phyloP scores from a whole-genome alignment of 1,140 invertebrate genomes.

The Lineus longissimus region DNA sequence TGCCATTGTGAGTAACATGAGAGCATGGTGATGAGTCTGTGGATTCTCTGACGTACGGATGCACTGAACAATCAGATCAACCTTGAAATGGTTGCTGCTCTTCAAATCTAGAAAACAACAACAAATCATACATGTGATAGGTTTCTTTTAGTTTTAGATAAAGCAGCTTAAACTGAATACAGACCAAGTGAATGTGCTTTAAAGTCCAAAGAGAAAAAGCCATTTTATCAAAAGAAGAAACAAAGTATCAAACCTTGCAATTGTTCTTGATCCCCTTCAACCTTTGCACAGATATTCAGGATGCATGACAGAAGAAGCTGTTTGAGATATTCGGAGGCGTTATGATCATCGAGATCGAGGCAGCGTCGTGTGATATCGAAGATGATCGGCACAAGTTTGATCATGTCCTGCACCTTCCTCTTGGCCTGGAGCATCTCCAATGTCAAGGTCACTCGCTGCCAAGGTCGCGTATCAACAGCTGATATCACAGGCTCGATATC shows the following conservation, averaged over 20 bases:
- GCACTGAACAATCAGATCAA: constrained; percentile 80
- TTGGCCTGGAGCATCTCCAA: constrained; percentile 81
- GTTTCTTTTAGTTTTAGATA: background rate
- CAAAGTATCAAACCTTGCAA: background rate
- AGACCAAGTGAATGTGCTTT: too few species aligned
- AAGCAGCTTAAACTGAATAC: too few species aligned
- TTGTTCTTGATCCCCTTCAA: constrained; percentile 40
- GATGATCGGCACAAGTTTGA: constrained; percentile 66
- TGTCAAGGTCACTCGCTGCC: constrained; percentile 73
- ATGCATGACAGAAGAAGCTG: constrained; percentile 78
- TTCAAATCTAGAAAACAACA: constrained; percentile 17
- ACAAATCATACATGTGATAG: background rate
- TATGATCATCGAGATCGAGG: constrained; percentile 74
- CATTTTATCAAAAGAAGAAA: too few species aligned
- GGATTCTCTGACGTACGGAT: constrained; percentile 85
- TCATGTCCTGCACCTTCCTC: constrained; percentile 67
- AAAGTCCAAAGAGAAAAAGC: too few species aligned
- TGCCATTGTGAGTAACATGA: constrained; percentile 73
- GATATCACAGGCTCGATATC: constrained; percentile 13
- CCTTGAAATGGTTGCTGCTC: constrained; percentile 63
- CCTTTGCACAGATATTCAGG: constrained; percentile 65
- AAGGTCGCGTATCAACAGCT: constrained; percentile 48
- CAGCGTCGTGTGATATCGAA: constrained; percentile 61
- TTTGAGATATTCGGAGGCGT: constrained; percentile 82
- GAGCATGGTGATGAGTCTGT: constrained; percentile 87